phyloP scores from a whole-genome alignment of 2,797 vertebrate species.

The Gila robusta region DNA sequence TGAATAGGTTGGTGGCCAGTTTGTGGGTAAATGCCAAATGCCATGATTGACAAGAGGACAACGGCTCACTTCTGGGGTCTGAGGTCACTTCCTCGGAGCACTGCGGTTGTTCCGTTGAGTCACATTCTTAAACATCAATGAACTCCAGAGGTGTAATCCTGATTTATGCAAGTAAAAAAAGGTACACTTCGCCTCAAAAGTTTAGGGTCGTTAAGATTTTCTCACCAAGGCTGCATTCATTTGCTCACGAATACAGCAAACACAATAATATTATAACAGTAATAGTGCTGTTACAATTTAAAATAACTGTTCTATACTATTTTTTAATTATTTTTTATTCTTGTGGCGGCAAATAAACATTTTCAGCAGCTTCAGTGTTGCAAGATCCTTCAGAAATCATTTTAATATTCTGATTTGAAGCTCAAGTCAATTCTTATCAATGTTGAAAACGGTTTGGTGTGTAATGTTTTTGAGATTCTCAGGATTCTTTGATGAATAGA shows the following conservation, averaged over 20 bases:
- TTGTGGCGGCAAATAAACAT: neutral
- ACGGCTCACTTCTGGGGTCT: neutral
- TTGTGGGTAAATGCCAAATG: conserved; percentile 20
- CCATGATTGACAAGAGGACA: neutral
- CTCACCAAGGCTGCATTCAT: neutral
- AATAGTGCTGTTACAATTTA: too few species aligned
- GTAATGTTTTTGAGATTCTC: neutral
- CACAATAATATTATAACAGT: too few species aligned
- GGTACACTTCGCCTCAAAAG: neutral
- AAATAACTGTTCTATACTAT: neutral
- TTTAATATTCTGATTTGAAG: neutral
- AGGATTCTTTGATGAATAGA: neutral
- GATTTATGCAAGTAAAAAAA: neutral
- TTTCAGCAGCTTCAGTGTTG: neutral
- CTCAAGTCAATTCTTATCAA: too few species aligned
- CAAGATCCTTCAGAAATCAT: neutral
- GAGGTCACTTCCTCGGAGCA: conserved; percentile 13
- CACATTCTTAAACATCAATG: neutral
- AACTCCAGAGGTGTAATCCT: neutral
- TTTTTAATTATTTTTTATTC: too few species aligned
- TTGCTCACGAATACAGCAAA: too few species aligned
- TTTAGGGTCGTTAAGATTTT: neutral
- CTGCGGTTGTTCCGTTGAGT: neutral
- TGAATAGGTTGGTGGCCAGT: neutral
- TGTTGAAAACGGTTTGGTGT: neutral